Evolutionary conservation across 1,140 invertebrate species (phyloP).

Genomic region (Drosophila ficusphila): DNA sequence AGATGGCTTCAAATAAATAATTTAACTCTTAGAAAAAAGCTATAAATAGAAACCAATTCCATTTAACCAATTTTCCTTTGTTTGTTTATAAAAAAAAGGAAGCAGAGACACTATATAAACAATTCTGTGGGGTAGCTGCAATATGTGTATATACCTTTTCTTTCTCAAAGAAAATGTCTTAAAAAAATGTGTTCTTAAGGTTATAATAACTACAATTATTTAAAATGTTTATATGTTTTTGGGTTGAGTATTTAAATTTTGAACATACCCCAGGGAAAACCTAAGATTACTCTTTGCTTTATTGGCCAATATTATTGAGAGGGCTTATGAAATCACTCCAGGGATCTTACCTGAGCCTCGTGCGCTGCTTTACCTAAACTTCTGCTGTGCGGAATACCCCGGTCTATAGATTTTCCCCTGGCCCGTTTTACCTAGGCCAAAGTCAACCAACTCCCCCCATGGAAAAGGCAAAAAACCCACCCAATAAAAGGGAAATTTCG

Average conservation of each 20-base stretch:
- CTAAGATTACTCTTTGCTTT: not conserved
- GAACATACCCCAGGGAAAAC: not conserved
- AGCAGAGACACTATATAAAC: not conserved
- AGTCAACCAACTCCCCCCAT: not conserved
- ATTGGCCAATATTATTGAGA: slow-evolving; percentile 7
- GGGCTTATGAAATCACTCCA: not conserved
- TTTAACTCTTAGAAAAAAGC: not conserved
- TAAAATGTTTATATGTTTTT: no score
- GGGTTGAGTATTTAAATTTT: not conserved
- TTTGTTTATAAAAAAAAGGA: not conserved
- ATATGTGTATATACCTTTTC: not conserved
- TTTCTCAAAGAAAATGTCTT: no score
- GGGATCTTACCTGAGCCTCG: not conserved
- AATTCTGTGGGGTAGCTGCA: not conserved
- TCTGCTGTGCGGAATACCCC: not conserved
- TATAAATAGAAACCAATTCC: not conserved
- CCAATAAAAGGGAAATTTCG: slow-evolving; percentile 14
- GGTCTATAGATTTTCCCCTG: not conserved
- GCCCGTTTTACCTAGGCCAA: not conserved
- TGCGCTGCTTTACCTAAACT: not conserved
- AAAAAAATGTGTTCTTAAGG: no score
- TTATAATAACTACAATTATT: no score
- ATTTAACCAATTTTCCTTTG: not conserved
- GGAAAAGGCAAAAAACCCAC: not conserved
- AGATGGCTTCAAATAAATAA: not conserved